Percentiles rank a stretch among this genome's conserved stretches.
phyloP scores from a whole-genome alignment of 30 jellyfish, hydroid and myxozoan species.

The Aurelia aurita region DNA sequence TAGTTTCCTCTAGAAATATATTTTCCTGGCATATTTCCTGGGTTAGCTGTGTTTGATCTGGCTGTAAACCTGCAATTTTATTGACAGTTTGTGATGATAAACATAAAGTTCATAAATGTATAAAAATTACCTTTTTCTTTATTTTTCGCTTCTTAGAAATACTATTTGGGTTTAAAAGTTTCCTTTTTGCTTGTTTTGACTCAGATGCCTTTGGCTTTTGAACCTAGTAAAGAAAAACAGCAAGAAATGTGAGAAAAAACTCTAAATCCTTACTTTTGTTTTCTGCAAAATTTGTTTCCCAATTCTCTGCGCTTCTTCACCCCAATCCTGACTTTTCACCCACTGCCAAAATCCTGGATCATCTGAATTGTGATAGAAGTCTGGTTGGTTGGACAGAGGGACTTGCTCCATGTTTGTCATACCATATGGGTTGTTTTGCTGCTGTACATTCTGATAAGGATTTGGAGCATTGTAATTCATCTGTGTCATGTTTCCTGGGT shows the following conservation, averaged over 20 bases:
- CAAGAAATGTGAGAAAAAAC: neutral
- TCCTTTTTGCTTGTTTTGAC: neutral
- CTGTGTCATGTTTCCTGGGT: constrained; percentile 3
- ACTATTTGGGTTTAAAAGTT: neutral
- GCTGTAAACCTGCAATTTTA: no score
- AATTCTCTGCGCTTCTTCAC: constrained; percentile 75
- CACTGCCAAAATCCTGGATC: constrained; percentile 80
- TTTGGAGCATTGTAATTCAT: constrained; percentile 3
- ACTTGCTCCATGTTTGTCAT: constrained; percentile 12
- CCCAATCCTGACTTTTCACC: constrained; percentile 77
- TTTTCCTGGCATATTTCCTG: no score
- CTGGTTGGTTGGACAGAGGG: constrained; percentile 18
- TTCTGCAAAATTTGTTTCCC: constrained; percentile 75
- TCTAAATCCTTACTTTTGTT: constrained; percentile 58
- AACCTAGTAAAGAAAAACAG: neutral
- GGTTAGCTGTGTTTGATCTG: no score
- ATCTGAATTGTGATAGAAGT: constrained; percentile 16
- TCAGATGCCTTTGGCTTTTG: neutral
- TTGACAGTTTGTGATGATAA: no score
- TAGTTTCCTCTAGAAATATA: no score
- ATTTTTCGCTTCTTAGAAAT: neutral
- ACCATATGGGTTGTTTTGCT: neutral
- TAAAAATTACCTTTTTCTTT: neutral
- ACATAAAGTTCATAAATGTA: no score
- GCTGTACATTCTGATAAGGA: neutral